phyloP scores from a whole-genome alignment of 2,888 invertebrate genomes.

The Harpalus rufipes region DNA sequence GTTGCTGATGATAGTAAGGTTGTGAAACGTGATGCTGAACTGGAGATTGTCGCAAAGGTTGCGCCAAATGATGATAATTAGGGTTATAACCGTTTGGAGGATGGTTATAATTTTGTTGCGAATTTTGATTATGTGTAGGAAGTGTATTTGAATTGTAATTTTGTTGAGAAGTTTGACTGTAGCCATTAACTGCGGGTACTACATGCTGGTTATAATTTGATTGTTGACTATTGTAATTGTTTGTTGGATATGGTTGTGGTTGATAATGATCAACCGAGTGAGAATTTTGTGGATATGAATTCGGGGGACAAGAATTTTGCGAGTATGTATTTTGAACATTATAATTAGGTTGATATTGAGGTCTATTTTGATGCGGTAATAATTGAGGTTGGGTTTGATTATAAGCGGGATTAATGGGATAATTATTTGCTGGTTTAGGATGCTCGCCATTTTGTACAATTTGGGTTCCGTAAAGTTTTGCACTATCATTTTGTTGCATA shows the following conservation, averaged over 20 bases:
- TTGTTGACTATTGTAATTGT: constrained; percentile 21
- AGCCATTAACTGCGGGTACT: background rate
- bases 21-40: constrained; percentile 72
- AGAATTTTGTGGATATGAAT: constrained; percentile 42
- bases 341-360: constrained; percentile 5
- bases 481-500: background rate
- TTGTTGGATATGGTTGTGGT: background rate
- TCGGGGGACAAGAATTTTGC: background rate
- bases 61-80: constrained; percentile 54
- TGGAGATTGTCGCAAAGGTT: constrained; percentile 66
- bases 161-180: constrained; percentile 13
- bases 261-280: constrained; percentile 52
- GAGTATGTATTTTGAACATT: background rate
- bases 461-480: background rate
- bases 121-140: constrained; percentile 55
- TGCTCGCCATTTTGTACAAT: constrained; percentile 1
- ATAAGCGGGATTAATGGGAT: background rate
- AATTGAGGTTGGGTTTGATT: background rate
- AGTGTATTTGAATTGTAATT: constrained; percentile 6
- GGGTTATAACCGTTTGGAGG: constrained; percentile 10
- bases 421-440: constrained; percentile 15
- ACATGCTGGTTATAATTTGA: constrained; percentile 29
- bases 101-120: constrained; percentile 30
- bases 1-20: constrained; percentile 70
- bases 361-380: constrained; percentile 7